phyloP scores from a whole-genome alignment of 2,797 vertebrate genomes.

The Clarias fuscus region DNA sequence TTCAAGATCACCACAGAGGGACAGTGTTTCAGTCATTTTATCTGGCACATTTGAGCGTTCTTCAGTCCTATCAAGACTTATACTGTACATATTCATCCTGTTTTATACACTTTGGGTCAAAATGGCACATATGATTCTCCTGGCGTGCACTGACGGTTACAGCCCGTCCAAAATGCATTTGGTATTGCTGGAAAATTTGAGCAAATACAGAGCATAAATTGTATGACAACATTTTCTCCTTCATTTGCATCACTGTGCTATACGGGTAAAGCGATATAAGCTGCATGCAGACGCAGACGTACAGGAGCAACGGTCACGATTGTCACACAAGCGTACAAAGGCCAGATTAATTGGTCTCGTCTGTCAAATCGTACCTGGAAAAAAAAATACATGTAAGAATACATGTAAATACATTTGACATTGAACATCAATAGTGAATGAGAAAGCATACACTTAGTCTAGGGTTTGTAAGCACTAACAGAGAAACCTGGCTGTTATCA shows the following conservation, averaged over 20 bases:
- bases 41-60: neutral
- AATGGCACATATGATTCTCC: constrained; percentile 12
- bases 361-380: constrained; percentile 76
- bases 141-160: neutral
- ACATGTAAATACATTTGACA: constrained; percentile 18
- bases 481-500: neutral
- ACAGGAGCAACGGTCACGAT: constrained; percentile 50
- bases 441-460: neutral
- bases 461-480: neutral
- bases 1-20: constrained; percentile 15
- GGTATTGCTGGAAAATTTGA: constrained; percentile 37
- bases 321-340: constrained; percentile 41
- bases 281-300: constrained; percentile 51
- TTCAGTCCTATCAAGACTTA: neutral
- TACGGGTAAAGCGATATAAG: constrained; percentile 61
- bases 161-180: constrained; percentile 53
- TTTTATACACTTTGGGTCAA: neutral
- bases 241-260: constrained; percentile 62
- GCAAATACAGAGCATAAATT: constrained; percentile 70
- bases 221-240: constrained; percentile 60
- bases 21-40: constrained; percentile 6
- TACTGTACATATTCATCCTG: neutral
- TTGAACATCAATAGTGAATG: neutral
- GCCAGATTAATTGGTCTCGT: constrained; percentile 70
- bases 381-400: neutral